phyloP scores from a whole-genome alignment of 2,797 vertebrate genomes.

The Parauchenoglanis punctatus region DNA sequence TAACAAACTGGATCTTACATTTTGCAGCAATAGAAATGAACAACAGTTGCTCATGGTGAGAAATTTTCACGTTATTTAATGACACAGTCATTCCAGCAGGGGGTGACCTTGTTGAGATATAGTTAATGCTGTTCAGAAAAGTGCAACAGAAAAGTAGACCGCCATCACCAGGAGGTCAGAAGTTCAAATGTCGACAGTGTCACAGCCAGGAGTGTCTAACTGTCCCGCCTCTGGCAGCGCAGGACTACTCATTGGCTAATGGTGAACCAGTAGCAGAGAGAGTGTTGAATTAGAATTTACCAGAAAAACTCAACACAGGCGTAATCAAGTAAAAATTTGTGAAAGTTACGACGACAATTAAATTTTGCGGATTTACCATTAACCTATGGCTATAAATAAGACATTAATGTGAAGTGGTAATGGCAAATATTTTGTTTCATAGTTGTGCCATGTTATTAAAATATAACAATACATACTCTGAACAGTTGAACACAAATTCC shows the following conservation, averaged over 20 bases:
- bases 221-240: not conserved
- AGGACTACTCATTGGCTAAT: not conserved
- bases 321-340: not conserved
- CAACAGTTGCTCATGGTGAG: not conserved
- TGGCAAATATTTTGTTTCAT: not conserved
- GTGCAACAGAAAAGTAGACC: not conserved
- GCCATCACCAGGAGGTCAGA: not conserved
- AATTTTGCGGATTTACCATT: not conserved
- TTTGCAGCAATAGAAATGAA: not conserved
- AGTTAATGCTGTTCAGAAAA: not conserved
- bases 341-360: not conserved
- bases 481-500: not conserved
- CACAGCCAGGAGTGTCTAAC: not conserved
- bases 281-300: not conserved
- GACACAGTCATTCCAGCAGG: not conserved
- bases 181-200: not conserved
- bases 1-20: not conserved
- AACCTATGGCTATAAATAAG: not conserved
- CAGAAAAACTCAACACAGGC: not conserved
- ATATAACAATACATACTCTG: not conserved
- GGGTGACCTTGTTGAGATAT: not conserved
- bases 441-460: not conserved
- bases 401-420: not conserved
- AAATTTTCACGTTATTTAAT: not conserved
- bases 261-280: not conserved